Percentiles rank a stretch among this genome's conserved stretches.
Evolutionary conservation across 2,797 vertebrate species (phyloP).

Genomic region (Tapera naevia): DNA sequence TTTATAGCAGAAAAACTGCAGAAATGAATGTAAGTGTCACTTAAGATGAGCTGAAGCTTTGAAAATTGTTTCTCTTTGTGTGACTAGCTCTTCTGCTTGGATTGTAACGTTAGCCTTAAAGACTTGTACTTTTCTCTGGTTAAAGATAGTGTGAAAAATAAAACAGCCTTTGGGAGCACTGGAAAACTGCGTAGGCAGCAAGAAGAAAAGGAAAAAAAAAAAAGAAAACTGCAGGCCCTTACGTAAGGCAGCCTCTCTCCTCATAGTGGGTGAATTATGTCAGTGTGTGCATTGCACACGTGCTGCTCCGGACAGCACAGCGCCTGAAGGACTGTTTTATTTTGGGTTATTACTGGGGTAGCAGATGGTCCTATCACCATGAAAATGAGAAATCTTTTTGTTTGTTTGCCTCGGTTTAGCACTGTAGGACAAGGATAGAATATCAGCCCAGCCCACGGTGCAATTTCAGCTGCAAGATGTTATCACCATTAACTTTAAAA

Average conservation of each 20-base stretch:
- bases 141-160: conserved; percentile 31
- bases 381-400: conserved; percentile 20
- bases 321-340: conserved; percentile 47
- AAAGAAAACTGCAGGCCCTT: neutral
- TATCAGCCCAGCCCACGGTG: neutral
- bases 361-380: neutral
- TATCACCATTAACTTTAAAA: neutral
- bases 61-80: neutral
- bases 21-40: conserved; percentile 44
- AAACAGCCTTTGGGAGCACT: conserved; percentile 34
- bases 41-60: neutral
- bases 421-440: neutral
- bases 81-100: conserved; percentile 13
- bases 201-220: neutral
- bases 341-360: conserved; percentile 32
- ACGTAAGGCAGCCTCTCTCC: neutral
- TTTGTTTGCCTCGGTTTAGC: conserved; percentile 17
- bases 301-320: neutral
- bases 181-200: conserved; percentile 17
- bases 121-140: conserved; percentile 30
- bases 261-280: neutral
- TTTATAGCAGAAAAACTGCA: conserved; percentile 11
- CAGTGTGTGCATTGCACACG: neutral
- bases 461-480: neutral
- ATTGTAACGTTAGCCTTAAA: conserved; percentile 53